Conservation (phyloP, 2,113 vertebrate species). For the Hippocampus mohnikei region DNA sequence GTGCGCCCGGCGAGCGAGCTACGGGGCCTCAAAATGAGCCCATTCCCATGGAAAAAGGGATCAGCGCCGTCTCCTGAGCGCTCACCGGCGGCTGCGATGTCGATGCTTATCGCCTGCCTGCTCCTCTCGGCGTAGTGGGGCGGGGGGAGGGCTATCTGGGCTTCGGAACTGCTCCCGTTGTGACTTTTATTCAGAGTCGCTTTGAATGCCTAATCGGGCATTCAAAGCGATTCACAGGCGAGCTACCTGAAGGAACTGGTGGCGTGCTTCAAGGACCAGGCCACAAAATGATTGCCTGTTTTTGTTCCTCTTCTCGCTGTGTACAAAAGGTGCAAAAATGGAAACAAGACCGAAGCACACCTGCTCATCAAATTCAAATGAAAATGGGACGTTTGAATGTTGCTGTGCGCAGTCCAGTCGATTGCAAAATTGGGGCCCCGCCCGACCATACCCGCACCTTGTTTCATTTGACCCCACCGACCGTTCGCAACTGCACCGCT, state of each 20-base stretch:
- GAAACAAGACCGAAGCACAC: too few relatives aligned
- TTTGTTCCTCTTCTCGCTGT: neutral
- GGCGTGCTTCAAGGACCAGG: neutral
- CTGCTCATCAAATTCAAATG: too few relatives aligned
- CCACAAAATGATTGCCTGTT: neutral
- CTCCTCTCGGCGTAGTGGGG: slow-evolving; percentile 59
- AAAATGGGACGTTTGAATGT: too few relatives aligned
- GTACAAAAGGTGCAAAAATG: too few relatives aligned
- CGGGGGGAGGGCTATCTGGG: slow-evolving; percentile 53
- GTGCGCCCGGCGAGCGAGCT: too few relatives aligned
- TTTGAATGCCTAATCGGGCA: neutral
- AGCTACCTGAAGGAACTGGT: neutral
- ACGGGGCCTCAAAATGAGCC: slow-evolving; percentile 66
- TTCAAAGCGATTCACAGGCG: neutral
- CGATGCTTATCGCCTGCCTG: slow-evolving; percentile 66
- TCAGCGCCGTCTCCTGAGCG: slow-evolving; percentile 67
- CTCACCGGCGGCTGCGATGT: slow-evolving; percentile 68
- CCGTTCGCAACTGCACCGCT: neutral
- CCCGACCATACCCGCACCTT: too few relatives aligned
- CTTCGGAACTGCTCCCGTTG: slow-evolving; percentile 55
- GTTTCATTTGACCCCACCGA: neutral
- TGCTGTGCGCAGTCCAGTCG: too few relatives aligned
- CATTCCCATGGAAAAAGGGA: slow-evolving; percentile 71
- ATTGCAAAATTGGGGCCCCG: too few relatives aligned
- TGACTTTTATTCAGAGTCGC: slow-evolving; percentile 21